Conservation (phyloP, 2,113 vertebrate genomes). For the Scatophagus argus region DNA sequence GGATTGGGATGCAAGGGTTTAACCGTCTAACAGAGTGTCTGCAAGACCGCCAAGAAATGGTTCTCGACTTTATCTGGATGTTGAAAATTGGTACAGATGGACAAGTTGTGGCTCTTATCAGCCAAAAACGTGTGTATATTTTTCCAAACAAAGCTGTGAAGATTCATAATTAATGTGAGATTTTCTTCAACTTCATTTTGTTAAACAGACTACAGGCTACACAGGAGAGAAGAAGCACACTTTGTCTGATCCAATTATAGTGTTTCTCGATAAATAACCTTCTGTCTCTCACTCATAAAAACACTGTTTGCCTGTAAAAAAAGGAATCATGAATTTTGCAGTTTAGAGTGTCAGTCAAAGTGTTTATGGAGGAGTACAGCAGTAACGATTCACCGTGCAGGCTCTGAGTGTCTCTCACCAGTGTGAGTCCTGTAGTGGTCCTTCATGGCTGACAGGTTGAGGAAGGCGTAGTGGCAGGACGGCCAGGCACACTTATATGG, state of each 20-base stretch:
- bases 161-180: slow-evolving; percentile 80
- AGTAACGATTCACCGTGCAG: slow-evolving; percentile 7
- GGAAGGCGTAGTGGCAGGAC: slow-evolving; percentile 97
- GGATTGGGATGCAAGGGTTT: slow-evolving; percentile 56
- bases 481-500: slow-evolving; percentile 97
- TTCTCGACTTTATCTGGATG: slow-evolving; percentile 69
- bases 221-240: slow-evolving; percentile 59
- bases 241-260: slow-evolving; percentile 63
- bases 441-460: slow-evolving; percentile 97
- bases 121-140: slow-evolving; percentile 71
- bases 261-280: slow-evolving; percentile 53
- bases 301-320: slow-evolving; percentile 38
- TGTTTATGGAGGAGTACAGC: slow-evolving; percentile 36
- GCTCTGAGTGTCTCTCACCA: slow-evolving; percentile 84
- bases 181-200: slow-evolving; percentile 74
- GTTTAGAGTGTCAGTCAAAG: slow-evolving; percentile 33
- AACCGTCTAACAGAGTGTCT: slow-evolving; percentile 43
- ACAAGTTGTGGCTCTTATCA: slow-evolving; percentile 60
- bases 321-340: slow-evolving; percentile 19
- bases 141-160: slow-evolving; percentile 78
- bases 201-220: slow-evolving; percentile 49
- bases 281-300: slow-evolving; percentile 55
- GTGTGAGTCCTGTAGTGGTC: slow-evolving; percentile 99
- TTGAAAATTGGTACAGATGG: slow-evolving; percentile 76
- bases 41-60: slow-evolving; percentile 57